Evolutionary conservation across 2,113 vertebrate genomes (phyloP).

Genomic region (Ophthalmolycus amberensis): DNA sequence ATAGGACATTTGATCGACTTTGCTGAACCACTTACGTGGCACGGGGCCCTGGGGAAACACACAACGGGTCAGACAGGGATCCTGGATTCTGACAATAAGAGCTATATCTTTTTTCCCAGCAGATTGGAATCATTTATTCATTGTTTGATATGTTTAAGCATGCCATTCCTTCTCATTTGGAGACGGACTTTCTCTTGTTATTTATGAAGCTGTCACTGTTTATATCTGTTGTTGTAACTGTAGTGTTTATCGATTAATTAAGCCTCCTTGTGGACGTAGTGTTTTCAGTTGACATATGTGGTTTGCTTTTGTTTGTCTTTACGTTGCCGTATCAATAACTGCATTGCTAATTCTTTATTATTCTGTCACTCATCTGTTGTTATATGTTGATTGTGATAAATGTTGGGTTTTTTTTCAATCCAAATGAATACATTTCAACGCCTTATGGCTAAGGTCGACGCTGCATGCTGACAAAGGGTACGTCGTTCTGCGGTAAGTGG

Average conservation of each 20-base stretch:
- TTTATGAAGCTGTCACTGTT: neutral
- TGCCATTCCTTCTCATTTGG: neutral
- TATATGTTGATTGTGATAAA: neutral
- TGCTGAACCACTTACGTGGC: too few species aligned
- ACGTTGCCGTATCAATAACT: neutral
- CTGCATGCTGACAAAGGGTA: conserved; percentile 46
- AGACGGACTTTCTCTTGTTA: neutral
- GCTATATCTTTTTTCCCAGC: too few species aligned
- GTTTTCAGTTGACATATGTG: neutral
- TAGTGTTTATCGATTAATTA: neutral
- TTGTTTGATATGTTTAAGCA: neutral
- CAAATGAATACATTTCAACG: neutral
- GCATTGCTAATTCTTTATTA: neutral
- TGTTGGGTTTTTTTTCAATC: neutral
- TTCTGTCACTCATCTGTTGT: neutral
- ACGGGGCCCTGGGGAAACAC: too few species aligned
- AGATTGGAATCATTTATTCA: too few species aligned
- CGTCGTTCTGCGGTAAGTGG: conserved; percentile 14
- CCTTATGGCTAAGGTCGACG: conserved; percentile 41
- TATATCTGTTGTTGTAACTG: neutral
- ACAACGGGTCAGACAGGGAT: too few species aligned
- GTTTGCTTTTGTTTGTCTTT: neutral
- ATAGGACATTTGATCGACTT: too few species aligned
- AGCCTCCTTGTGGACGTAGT: neutral
- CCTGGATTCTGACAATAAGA: too few species aligned